Base-by-base conservation (phyloP, 2,888 invertebrate genomes). In the Eupithecia insigniata region DNA sequence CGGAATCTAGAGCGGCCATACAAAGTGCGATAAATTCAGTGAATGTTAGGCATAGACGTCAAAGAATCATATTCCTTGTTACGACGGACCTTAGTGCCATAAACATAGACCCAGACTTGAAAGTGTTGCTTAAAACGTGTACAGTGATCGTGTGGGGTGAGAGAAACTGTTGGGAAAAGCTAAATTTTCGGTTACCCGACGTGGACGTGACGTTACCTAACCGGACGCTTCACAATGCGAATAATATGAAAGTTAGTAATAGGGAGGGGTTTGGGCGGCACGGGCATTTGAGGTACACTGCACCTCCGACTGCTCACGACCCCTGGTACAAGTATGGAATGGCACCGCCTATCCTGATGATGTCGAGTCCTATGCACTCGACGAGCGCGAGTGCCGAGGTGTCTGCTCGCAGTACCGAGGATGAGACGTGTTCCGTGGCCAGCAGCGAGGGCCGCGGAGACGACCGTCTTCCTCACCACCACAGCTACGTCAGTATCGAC, bases 81-180 rank as follows among this genome's bases (percentile, higher is more conserved):
- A 95, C 95, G 75, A 95, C 94, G 64, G 94, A 95, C 83, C 88
- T 95, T 77, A 94, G 94, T 92, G 96, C 96, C 86, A 95, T 96
- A 80, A 95, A 97, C 83, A 92, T 94, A 78, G 97, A 97, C 84
- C 96, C 96, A 61, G 97, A 97, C 85, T 90, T 98, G 70, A 96
- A 97, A 89, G 95, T 96, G 82, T 92, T 97, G 72, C 93, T 97
- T 58, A 95, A 96, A 87, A 96, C 96, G 90, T 95, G 97, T 95
- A 95, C 96, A 81, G 96, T 96, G 84, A 96, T 96, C 67, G 96
- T 96, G 86, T 97, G 97, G 96, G 97, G 97, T 78, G 98, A 98
- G 86, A 96, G 96, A 80, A 95, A 97, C 83, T 98, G 98, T 95
- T 98, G 98, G 98, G 97, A 97, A 85, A 97, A 98, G 90, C 95